Evolutionary conservation across 2,797 vertebrate species (phyloP), one percentile per base, ranked within the genome.

Genomic region (Schizothorax lantsangensis): DNA sequence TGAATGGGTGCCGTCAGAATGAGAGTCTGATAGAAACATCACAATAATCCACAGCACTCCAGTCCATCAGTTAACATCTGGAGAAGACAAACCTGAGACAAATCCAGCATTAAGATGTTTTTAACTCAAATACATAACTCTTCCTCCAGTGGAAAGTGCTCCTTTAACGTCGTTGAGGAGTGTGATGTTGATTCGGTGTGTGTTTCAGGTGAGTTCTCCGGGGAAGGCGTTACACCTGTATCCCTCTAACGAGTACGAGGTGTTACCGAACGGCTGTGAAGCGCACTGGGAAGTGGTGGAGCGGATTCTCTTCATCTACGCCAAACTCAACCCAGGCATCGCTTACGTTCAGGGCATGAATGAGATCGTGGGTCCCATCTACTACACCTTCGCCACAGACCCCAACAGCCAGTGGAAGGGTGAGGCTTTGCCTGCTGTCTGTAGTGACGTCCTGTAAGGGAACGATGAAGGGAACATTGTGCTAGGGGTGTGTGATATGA

Each of bases 341-440:
- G 98, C 98, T 0, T 99, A 99, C 0, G 98, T 99, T 0, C 98
- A 99, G 94, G 98, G 98, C 90, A 99, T 99, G 98, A 99, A 99
- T 0, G 98, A 99, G 93, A 97, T 99, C 0, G 98, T 99, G 3
- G 98, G 98, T 17, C 98, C 98, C 1, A 96, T 99, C 59, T 99
- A 99, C 93, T 99, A 99, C 90, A 99, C 98, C 0, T 99, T 99
- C 66, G 98, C 98, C 89, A 99, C 97, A 0, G 97, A 99, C 89
- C 97, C 98, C 19, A 98, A 97, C 92, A 94, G 91, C 0, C 93
- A 97, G 59, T 98, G 98, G 98, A 99, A 98, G 96, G 98, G 98
- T 99, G 90, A 93, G 88, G 6, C 59, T 9, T n/a, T 40, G 11
- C 47, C 23, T 59, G n/a, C 6, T 30, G 74, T 23, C 40, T 43